Conservation (phyloP, 2,797 vertebrate species). For the Manis pentadactyla region DNA sequence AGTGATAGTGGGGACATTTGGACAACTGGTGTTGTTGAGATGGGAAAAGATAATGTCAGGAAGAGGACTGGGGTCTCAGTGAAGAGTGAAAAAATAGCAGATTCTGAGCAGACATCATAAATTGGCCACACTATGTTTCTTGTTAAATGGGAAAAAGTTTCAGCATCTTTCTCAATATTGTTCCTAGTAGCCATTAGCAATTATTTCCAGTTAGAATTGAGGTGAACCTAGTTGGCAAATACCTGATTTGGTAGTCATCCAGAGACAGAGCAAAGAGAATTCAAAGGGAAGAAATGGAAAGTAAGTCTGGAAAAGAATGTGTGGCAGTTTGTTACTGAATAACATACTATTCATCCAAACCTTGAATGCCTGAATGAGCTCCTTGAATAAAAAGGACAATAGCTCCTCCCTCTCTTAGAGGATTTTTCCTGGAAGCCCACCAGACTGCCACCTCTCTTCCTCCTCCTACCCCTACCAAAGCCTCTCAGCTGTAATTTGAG, state of each 20-base stretch:
- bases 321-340: not conserved
- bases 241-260: not conserved
- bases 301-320: not conserved
- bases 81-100: not conserved
- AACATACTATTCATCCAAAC: not conserved
- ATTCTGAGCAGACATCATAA: not conserved
- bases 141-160: not conserved
- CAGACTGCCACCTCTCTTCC: not conserved
- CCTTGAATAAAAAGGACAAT: not conserved
- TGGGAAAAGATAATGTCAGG: not conserved
- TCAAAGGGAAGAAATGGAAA: not conserved
- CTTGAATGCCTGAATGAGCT: not conserved
- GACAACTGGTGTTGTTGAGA: not conserved
- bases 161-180: not conserved
- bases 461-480: not conserved
- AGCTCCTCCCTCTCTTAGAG: not conserved
- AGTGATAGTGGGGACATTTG: no score
- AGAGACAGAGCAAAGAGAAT: not conserved
- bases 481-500: not conserved
- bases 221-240: not conserved
- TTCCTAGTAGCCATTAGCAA: not conserved
- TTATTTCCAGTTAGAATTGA: not conserved
- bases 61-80: no score
- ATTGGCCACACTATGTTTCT: not conserved
- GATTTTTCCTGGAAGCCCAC: not conserved